These are phyloP conservation scores for Euwallacea fornicatus DNA, from an alignment of 1,140 invertebrate species.

Conservation along the genomic window DNA sequence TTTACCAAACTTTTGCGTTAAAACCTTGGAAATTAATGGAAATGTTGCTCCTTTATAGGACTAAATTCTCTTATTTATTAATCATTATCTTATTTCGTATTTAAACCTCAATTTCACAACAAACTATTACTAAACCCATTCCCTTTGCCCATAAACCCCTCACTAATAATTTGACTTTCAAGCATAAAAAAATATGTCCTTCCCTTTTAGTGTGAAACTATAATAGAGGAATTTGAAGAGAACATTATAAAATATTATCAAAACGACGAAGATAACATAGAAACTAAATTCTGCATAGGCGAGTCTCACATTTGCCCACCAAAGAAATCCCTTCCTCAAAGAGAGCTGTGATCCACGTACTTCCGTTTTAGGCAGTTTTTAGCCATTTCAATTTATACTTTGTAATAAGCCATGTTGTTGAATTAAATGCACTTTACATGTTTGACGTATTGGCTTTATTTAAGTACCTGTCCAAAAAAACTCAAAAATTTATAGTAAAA, in stretches of 20 bases:
- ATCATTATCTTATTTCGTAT: too few species aligned
- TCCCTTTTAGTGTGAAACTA: slow-evolving; percentile 60
- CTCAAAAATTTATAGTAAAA: slow-evolving; percentile 6
- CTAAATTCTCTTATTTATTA: too few species aligned
- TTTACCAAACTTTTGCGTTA: too few species aligned
- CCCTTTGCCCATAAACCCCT: background rate
- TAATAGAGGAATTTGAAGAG: slow-evolving; percentile 64
- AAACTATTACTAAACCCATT: background rate
- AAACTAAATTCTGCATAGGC: slow-evolving; percentile 34
- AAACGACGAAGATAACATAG: slow-evolving; percentile 42
- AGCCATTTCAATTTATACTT: background rate
- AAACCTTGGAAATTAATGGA: too few species aligned
- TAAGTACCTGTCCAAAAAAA: too few species aligned
- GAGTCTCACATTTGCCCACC: slow-evolving; percentile 32
- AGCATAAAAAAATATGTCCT: slow-evolving; percentile 3
- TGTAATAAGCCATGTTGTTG: background rate
- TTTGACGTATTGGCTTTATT: background rate
- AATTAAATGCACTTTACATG: background rate
- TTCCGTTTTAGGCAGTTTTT: background rate
- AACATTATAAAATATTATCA: slow-evolving; percentile 55
- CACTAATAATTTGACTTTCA: background rate
- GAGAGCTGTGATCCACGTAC: slow-evolving; percentile 27
- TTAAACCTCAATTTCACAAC: too few species aligned
- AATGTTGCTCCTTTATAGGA: too few species aligned
- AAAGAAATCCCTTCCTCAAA: slow-evolving; percentile 18